Percentiles rank a stretch among this genome's conserved stretches.
These are phyloP conservation scores for Cetoscarus ocellatus DNA, from an alignment of 2,797 vertebrate genomes.

Conservation along the genomic window DNA sequence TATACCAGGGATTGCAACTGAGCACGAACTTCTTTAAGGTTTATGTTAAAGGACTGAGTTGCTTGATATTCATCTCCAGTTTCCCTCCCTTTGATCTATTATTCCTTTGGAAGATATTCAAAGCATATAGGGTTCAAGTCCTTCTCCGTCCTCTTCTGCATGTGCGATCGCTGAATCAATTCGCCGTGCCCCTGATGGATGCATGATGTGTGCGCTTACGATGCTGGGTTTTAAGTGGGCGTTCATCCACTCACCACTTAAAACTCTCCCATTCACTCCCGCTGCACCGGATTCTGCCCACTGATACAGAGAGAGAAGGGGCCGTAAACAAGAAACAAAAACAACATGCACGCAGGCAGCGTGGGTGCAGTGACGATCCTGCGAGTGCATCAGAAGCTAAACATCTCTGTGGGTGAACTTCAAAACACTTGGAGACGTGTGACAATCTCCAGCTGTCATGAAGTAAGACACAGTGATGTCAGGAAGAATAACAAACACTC, in stretches of 20 bases:
- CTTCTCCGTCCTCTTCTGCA: background rate
- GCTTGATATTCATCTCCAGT: slow-evolving; percentile 11
- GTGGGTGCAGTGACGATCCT: slow-evolving; percentile 52
- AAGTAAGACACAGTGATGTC: slow-evolving; percentile 31
- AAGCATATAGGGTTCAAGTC: background rate
- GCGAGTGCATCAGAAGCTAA: slow-evolving; percentile 40
- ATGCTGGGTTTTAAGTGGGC: slow-evolving; percentile 36
- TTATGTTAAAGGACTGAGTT: background rate
- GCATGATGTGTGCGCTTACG: slow-evolving; percentile 5
- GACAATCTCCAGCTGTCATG: slow-evolving; percentile 43
- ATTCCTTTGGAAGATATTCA: slow-evolving; percentile 11
- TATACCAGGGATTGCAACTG: background rate
- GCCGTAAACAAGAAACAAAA: slow-evolving; percentile 56
- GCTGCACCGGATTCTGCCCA: slow-evolving; percentile 41
- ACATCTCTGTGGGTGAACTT: slow-evolving; percentile 43
- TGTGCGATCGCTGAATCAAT: background rate
- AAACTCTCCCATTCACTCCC: slow-evolving; percentile 45
- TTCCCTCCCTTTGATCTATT: slow-evolving; percentile 11
- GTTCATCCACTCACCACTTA: slow-evolving; percentile 41
- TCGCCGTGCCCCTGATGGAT: slow-evolving; percentile 1
- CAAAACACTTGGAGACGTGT: slow-evolving; percentile 49
- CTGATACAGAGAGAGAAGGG: slow-evolving; percentile 58
- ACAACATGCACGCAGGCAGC: slow-evolving; percentile 32
- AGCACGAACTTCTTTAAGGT: background rate
- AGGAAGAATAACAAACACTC: slow-evolving; percentile 28